Base-by-base conservation (phyloP, 2,888 invertebrate species). In the Stenolophus ochropezus region DNA sequence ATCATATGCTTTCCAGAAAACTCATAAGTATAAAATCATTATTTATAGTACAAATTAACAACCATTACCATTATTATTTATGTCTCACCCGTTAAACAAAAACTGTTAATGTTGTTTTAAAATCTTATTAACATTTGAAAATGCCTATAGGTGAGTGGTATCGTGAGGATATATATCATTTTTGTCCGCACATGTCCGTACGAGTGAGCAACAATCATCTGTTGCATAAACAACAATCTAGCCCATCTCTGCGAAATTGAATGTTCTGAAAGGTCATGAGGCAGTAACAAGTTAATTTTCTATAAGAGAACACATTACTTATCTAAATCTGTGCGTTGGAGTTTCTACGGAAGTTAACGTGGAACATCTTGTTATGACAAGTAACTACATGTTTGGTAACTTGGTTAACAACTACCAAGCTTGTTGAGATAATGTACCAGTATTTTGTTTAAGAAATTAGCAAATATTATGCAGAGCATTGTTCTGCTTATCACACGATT, bases 291-390 rank as follows among this genome's bases (percentile, higher is more conserved):
- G 73, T 49, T 73, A 73, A 73, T 73, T 73, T 73, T 49, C 73
- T 73, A 73, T 73, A 73, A 73, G 47, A 73, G 49, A 75, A 75
- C 51, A 75, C 27, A 53, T 51, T 53, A 75, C 75, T 51, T 53
- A 75, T 53, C 75, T 53, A 75, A 75, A 75, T 75, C 75, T 75
- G 51, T 53, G 51, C 53, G 53, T 53, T 27, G 21, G 27, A 53
- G 53, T 75, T 75, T 53, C 27, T 27, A 20, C 53, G 53, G 42
- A 77, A 77, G 61, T 77, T 77, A 61, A 61, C 61, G 65, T 25
- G 47, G 49, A 77, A 61, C 77, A 77, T 77, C 77, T 77, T 77
- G 77, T 77, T 65, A 77, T 76, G 76, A 76, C 76, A 76, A 76
- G 27, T 56, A 56, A 73, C 73, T 73, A 73, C 73, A 27, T 73